Base-by-base conservation (phyloP, 2,888 invertebrate genomes). In the Stenodera caucasica region DNA sequence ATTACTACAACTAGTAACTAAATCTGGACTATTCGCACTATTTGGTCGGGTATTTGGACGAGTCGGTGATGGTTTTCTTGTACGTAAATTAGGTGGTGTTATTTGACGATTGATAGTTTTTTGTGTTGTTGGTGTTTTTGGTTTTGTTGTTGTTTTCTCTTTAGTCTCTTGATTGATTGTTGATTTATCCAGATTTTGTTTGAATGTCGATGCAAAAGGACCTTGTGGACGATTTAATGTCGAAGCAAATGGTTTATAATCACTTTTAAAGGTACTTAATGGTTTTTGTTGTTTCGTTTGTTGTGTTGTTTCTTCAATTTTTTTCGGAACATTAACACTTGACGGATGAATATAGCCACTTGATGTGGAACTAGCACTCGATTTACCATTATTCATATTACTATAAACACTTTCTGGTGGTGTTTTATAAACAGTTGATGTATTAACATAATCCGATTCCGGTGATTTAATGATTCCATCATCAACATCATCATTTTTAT, bases 1-100 rank as follows among this genome's bases (percentile, higher is more conserved):
- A n/a, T n/a, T n/a, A n/a, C n/a, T n/a, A n/a, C 90, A 90, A 72
- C 90, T 90, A 0, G 89, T 88, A 3, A 90, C 90, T 30, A 90
- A 78, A 74, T 90, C 90, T 0, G 90, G 90, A 75, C 89, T 89
- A 71, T 89, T 90, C 33, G 77, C 62, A 71, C 73, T 71, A 3
- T 80, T 71, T 18, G 69, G 66, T 61, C 65, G 67, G 26, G 68
- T 60, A 33, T 69, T 65, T 35, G 70, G 62, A 14, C 70, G 67
- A 15, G 70, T 30, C 12, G 68, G 74, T 18, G 80, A 80, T 2
- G 80, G 72, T 63, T 77, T 78, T 45, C 77, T 70, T 3, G 74
- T 83, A 65, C 81, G 79, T 21, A 86, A 72, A 56, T 80, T 83
- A 0, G 86, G 84, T 0, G 86, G 85, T 0, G 79, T 79, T 18